Conservation (phyloP, 2,113 vertebrate genomes). For the Paedocypris sp. region DNA sequence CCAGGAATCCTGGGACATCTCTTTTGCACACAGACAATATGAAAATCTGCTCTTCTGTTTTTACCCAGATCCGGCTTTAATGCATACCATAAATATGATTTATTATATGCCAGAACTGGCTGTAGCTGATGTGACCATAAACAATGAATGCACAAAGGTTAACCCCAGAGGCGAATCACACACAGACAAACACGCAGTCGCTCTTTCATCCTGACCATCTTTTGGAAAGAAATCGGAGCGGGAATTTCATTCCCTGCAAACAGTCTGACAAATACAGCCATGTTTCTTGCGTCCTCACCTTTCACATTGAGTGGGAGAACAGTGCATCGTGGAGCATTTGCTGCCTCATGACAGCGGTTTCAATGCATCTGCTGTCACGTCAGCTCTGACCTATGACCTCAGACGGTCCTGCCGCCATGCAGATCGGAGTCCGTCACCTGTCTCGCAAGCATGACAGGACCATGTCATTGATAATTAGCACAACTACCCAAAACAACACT, state of each 20-base stretch:
- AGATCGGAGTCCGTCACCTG: slow-evolving; percentile 18
- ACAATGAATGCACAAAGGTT: slow-evolving; percentile 21
- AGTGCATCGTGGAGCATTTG: slow-evolving; percentile 83
- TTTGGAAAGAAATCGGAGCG: neutral
- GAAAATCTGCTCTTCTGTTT: slow-evolving; percentile 11
- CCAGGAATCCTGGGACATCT: slow-evolving; percentile 31
- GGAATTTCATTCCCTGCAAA: neutral
- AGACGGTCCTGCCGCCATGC: slow-evolving; percentile 35
- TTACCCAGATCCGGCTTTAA: slow-evolving; percentile 25
- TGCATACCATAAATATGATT: slow-evolving; percentile 16
- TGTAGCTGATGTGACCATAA: slow-evolving; percentile 44
- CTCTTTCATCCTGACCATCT: neutral
- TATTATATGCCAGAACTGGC: slow-evolving; percentile 22
- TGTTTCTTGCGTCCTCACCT: slow-evolving; percentile 49
- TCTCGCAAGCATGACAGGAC: slow-evolving; percentile 32
- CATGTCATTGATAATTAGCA: slow-evolving; percentile 48
- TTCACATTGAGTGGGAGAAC: slow-evolving; percentile 98
- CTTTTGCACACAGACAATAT: slow-evolving; percentile 27
- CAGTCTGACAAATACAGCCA: slow-evolving; percentile 61
- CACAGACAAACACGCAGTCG: neutral
- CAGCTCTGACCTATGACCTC: slow-evolving; percentile 51
- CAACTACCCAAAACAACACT: slow-evolving; percentile 75
- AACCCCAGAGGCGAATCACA: slow-evolving; percentile 44
- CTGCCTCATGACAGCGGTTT: slow-evolving; percentile 17
- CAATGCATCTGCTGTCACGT: slow-evolving; percentile 54